These are phyloP conservation scores for Hypselothyrea guttata DNA, from an alignment of 2,888 invertebrate genomes.

Conservation along the genomic window DNA sequence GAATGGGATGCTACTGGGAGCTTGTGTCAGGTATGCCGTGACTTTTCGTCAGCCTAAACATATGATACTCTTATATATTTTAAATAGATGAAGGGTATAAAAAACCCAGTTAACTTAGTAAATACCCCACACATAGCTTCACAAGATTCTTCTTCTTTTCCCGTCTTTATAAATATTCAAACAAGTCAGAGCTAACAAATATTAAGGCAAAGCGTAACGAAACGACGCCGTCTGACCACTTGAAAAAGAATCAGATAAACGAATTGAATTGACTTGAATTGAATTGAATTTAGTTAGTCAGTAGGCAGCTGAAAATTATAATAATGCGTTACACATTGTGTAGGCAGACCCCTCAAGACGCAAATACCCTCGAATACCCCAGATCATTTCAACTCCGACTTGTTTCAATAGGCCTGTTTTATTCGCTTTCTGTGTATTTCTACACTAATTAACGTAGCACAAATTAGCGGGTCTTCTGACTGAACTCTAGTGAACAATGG, in stretches of 20 bases:
- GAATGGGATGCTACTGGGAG: no score
- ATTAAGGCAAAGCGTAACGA: conserved; percentile 15
- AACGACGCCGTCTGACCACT: conserved; percentile 50
- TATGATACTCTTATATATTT: no score
- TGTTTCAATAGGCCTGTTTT: conserved; percentile 23
- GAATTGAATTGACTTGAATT: conserved; percentile 61
- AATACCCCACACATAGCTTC: no score
- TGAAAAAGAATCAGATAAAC: conserved; percentile 66
- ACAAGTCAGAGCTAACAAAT: conserved; percentile 13
- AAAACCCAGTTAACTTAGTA: no score
- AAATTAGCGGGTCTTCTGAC: conserved; percentile 40
- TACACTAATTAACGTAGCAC: conserved; percentile 52
- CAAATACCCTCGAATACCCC: no score
- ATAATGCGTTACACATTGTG: conserved; percentile 64
- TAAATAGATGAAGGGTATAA: no score
- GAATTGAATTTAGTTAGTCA: conserved; percentile 37
- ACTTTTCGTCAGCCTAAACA: no score
- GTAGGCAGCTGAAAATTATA: conserved; percentile 48
- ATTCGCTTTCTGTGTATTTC: neutral
- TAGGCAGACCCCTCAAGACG: conserved; percentile 39
- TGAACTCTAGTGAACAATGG: conserved; percentile 21
- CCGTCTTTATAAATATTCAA: conserved; percentile 53
- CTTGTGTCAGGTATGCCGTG: no score
- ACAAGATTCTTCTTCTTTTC: neutral
- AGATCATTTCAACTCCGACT: conserved; percentile 12